Evolutionary conservation across 1,140 invertebrate genomes (phyloP).

Genomic region (Drosophila sturtevanti): DNA sequence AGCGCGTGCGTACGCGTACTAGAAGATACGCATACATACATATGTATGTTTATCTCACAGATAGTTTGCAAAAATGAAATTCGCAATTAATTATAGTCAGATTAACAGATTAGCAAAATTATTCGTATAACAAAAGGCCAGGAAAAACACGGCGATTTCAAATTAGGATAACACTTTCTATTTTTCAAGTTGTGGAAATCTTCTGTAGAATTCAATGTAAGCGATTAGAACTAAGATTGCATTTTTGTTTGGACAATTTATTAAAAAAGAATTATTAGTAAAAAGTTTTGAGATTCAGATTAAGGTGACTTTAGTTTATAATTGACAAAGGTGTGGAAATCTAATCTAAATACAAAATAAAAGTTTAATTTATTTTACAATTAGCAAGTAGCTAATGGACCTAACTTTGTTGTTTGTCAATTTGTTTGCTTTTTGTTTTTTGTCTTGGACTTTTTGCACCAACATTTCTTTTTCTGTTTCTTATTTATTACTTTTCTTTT

Average conservation of each 20-base stretch:
- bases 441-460: constrained; percentile 9
- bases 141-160: background rate
- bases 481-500: constrained; percentile 36
- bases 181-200: background rate
- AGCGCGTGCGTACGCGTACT: constrained; percentile 49
- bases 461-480: background rate
- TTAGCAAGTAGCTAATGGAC: constrained; percentile 62
- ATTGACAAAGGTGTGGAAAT: constrained; percentile 37
- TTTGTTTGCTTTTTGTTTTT: constrained; percentile 23
- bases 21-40: constrained; percentile 37
- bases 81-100: background rate
- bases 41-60: constrained; percentile 7
- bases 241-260: background rate
- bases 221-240: no score
- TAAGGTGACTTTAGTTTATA: background rate
- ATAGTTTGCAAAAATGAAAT: constrained; percentile 8
- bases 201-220: no score
- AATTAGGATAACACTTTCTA: background rate
- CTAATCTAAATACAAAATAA: constrained; percentile 42
- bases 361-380: constrained; percentile 35
- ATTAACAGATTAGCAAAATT: constrained; percentile 20
- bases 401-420: constrained; percentile 19
- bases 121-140: background rate
- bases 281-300: constrained; percentile 18
- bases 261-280: background rate